These are phyloP conservation scores for Metacarcinus magister DNA, from an alignment of 2,888 invertebrate genomes.

Conservation along the genomic window DNA sequence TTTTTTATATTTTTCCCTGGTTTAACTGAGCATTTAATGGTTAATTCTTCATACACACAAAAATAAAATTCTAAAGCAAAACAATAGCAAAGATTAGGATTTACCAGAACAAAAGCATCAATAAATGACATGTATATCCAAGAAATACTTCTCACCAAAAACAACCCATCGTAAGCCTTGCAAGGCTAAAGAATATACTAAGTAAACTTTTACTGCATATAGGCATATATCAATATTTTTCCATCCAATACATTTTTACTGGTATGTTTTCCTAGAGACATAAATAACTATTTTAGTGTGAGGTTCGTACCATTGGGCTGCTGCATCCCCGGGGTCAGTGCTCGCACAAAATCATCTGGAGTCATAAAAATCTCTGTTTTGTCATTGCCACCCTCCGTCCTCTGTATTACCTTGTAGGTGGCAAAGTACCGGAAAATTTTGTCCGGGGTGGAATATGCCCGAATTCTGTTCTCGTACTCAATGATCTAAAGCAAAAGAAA, in stretches of 20 bases:
- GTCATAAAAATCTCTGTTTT: conserved; percentile 96
- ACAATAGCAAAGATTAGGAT: neutral
- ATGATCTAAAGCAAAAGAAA: conserved; percentile 90
- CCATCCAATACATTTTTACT: neutral
- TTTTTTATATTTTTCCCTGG: neutral
- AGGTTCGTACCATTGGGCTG: conserved; percentile 95
- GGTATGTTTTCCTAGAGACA: neutral
- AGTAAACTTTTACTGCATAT: conserved; percentile 15
- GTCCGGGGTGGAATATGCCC: conserved; percentile 98
- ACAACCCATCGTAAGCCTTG: neutral
- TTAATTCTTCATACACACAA: neutral
- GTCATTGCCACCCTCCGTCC: conserved; percentile 80
- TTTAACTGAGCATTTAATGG: neutral
- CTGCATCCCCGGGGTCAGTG: conserved; percentile 98
- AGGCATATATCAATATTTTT: conserved; percentile 54
- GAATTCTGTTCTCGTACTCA: conserved; percentile 99
- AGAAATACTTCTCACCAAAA: neutral
- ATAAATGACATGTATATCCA: neutral
- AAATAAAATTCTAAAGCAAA: neutral
- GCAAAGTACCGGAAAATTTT: conserved; percentile 99
- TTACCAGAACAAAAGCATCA: conserved; percentile 8
- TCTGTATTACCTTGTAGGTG: conserved; percentile 91
- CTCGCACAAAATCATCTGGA: conserved; percentile 98
- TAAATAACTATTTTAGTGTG: neutral
- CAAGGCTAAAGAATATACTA: neutral